These are phyloP conservation scores for Ciona savignyi DNA, from an alignment of 23 tunicate species.

Conservation along the genomic window DNA sequence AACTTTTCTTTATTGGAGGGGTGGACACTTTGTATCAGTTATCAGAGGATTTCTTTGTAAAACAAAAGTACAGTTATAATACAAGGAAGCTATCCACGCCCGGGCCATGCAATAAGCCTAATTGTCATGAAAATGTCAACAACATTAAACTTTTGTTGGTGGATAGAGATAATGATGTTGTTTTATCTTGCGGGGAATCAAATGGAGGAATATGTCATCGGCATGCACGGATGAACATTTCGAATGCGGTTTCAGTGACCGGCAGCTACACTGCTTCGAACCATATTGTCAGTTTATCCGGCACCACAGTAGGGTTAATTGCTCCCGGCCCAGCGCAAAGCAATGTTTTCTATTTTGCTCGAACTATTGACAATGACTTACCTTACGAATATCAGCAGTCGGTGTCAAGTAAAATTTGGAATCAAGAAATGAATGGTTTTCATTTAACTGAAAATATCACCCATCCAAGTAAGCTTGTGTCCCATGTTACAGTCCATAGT, in stretches of 20 bases:
- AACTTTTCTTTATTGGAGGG: too few species aligned
- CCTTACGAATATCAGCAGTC: slow-evolving; percentile 34
- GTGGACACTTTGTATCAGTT: too few species aligned
- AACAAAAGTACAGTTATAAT: too few species aligned
- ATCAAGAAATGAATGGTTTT: too few species aligned
- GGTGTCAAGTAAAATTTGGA: slow-evolving; percentile 53
- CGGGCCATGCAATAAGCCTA: too few species aligned
- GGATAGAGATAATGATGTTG: not conserved
- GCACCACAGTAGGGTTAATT: slow-evolving; percentile 21
- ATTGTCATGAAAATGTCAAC: too few species aligned
- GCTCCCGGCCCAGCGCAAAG: slow-evolving; percentile 2
- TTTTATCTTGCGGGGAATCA: slow-evolving; percentile 25
- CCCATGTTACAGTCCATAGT: slow-evolving; percentile 33
- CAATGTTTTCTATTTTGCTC: slow-evolving; percentile 47
- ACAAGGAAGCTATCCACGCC: too few species aligned
- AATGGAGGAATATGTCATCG: slow-evolving; percentile 21
- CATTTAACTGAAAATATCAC: slow-evolving; percentile 30
- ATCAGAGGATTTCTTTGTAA: too few species aligned
- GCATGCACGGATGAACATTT: slow-evolving; percentile 11
- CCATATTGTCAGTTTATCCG: slow-evolving; percentile 17
- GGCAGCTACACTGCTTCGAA: slow-evolving; percentile 7
- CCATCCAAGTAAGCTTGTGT: not conserved
- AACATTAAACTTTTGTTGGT: slow-evolving; percentile 19
- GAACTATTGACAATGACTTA: slow-evolving; percentile 36
- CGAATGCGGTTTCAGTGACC: slow-evolving; percentile 1